These are phyloP conservation scores for Eubasilissa regina DNA, from an alignment of 1,140 invertebrate species.

Conservation along the genomic window DNA sequence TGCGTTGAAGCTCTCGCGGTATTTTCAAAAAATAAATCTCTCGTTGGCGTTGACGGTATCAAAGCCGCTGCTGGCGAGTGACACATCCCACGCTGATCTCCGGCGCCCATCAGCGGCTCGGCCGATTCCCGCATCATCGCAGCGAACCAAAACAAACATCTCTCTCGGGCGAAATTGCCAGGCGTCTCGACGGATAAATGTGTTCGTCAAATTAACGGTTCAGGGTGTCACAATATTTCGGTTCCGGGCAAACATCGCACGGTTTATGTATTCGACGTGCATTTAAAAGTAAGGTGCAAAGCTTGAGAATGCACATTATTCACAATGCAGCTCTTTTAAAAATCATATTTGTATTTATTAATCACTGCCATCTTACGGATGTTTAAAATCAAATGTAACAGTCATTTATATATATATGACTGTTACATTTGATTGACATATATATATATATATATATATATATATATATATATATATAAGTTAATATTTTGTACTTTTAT, in stretches of 20 bases:
- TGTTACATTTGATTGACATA: no score
- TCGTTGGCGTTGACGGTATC: slow-evolving; percentile 9
- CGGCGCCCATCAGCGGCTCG: slow-evolving; percentile 3
- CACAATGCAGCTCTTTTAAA: no score
- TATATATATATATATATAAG: no score
- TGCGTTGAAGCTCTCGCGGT: background rate
- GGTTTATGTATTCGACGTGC: no score
- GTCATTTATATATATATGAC: no score
- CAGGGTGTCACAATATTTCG: slow-evolving; percentile 17
- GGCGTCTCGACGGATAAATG: slow-evolving; percentile 20
- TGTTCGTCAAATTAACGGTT: slow-evolving; percentile 41
- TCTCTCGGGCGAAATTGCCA: slow-evolving; percentile 38
- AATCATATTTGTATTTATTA: no score
- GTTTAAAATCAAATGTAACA: no score
- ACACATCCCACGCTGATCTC: background rate
- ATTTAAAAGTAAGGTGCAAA: no score
- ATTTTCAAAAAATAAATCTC: slow-evolving; percentile 1
- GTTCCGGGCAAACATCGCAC: background rate
- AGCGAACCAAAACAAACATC: slow-evolving; percentile 31
- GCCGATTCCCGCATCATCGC: background rate
- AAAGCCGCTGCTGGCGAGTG: slow-evolving; percentile 2
- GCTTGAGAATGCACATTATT: no score
- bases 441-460: no score
- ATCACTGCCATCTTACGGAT: no score
- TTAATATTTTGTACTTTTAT: no score